Evolutionary conservation across 2,888 invertebrate species (phyloP), one percentile per base, ranked within the genome.

Genomic region (Panopea generosa): DNA sequence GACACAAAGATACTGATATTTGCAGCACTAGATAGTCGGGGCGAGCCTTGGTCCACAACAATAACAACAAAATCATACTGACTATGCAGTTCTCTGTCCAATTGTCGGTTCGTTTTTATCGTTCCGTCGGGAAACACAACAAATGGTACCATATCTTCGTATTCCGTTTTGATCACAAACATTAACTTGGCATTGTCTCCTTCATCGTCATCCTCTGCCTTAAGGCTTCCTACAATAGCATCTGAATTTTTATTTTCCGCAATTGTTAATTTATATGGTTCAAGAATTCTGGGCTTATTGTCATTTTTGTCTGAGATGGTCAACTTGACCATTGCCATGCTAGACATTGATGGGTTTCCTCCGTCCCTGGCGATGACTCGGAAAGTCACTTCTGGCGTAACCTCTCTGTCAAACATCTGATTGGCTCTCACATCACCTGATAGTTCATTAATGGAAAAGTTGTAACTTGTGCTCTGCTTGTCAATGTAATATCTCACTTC

Each of bases 271-370:
- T 97, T 96, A 92, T 98, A 99, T 85, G 96, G 96, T 72, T 96
- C 95, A 93, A 96, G 96, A 92, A 99, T 99, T 3, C 95, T 95
- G 0, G 99, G 99, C 22, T 96, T 95, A 90, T 99, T 98, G 93
- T 99, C 99, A 92, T 99, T 99, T 83, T 97, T 96, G 92, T 99
- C 99, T 61, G 97, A 93, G 0, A 99, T 98, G 90, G 97, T 97
- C 63, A 99, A 96, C 93, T 95, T 83, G 6, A 92, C 82, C 4
- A 81, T 75, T 0, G 89, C 86, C 4, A 94, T 2, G 96, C 96
- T 16, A 96, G 97, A 91, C 96, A 96, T 65, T 96, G 96, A 87
- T 96, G 90, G 84, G 65, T 96, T 91, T 1, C 91, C 91, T 49
- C 83, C 70, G 74, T 98, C 98, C 2, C 96, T 95, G 0, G 98